Conservation (phyloP, 2,113 vertebrate species). For the Strix aluco region DNA sequence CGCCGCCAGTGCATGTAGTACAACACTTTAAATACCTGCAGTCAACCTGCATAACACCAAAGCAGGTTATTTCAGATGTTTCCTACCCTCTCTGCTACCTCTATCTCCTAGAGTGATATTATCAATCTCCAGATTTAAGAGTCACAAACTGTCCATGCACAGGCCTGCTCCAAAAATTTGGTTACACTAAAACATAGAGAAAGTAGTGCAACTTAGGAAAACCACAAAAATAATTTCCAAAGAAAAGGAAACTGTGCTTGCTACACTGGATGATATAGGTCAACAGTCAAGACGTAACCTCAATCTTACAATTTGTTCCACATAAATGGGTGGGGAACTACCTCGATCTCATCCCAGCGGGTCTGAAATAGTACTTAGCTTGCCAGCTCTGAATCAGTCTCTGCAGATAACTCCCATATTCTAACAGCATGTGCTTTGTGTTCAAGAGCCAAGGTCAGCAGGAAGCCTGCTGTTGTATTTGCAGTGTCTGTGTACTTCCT, state of each 20-base stretch:
- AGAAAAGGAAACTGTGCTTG: conserved; percentile 23
- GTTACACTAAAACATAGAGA: neutral
- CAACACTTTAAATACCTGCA: neutral
- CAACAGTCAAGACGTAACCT: neutral
- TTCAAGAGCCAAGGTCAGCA: conserved; percentile 32
- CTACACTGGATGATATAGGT: neutral
- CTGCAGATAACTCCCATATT: conserved; percentile 16
- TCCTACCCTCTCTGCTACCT: neutral
- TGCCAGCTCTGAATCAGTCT: neutral
- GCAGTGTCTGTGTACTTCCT: conserved; percentile 50
- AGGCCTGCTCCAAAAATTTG: neutral
- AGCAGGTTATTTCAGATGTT: neutral
- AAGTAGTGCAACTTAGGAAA: neutral
- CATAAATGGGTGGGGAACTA: neutral
- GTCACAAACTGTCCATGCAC: neutral
- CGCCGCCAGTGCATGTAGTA: neutral
- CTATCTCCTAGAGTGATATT: neutral
- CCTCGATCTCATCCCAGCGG: neutral
- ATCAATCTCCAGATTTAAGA: neutral
- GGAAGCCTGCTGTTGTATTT: conserved; percentile 44
- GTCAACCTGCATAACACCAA: neutral
- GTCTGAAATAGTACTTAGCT: neutral
- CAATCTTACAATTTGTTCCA: neutral
- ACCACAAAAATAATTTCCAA: neutral
- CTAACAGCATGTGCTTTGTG: neutral